These are phyloP conservation scores for Tipula unca DNA, from an alignment of 2,888 invertebrate genomes.

Conservation along the genomic window DNA sequence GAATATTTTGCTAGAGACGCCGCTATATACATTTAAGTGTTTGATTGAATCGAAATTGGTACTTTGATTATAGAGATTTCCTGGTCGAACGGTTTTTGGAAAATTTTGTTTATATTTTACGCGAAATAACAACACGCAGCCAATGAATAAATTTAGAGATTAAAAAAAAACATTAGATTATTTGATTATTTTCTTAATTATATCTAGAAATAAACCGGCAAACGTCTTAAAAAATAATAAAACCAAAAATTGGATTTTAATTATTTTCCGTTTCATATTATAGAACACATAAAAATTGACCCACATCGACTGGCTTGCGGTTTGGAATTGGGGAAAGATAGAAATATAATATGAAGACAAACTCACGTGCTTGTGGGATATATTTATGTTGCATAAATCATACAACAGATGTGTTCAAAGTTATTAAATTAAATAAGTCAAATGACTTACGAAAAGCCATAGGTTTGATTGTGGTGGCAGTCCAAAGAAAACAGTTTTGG, in stretches of 20 bases:
- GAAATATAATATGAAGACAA: background rate
- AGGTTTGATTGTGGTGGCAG: too few species aligned
- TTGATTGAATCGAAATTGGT: background rate
- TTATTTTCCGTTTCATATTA: too few species aligned
- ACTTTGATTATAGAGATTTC: background rate
- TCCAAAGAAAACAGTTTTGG: too few species aligned
- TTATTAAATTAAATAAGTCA: too few species aligned
- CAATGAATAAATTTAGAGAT: background rate
- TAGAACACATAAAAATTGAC: background rate
- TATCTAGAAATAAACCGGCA: background rate
- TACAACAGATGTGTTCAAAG: too few species aligned
- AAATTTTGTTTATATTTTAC: background rate
- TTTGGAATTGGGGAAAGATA: background rate
- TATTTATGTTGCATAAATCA: background rate
- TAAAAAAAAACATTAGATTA: background rate
- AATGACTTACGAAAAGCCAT: too few species aligned
- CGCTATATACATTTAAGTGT: background rate
- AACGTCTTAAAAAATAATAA: background rate
- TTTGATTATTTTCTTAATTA: background rate
- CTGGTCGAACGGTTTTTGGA: background rate
- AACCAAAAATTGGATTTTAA: too few species aligned
- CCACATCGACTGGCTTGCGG: background rate
- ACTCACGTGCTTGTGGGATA: background rate
- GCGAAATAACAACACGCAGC: background rate
- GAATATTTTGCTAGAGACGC: background rate